Base-by-base conservation (phyloP, 2,888 invertebrate genomes). In the Sycophila texana region DNA sequence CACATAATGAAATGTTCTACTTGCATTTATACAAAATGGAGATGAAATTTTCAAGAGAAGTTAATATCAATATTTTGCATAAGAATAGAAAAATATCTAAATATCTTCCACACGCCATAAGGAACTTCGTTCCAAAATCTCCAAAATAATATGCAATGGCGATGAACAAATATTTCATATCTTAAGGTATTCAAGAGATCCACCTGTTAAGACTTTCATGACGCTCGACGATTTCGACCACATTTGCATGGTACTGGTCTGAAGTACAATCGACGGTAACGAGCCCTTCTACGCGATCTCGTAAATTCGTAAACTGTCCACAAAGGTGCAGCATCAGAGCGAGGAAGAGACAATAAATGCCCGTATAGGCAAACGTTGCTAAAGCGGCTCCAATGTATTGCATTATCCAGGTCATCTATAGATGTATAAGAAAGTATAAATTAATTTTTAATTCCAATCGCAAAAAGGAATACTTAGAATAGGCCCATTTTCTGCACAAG, bases 301-400 rank as follows among this genome's bases (percentile, higher is more conserved):
- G 65, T 49, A 77, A 14, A 77, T 58, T 77, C 5, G 74, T 75
- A 4, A 88, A 72, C 18, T 88, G 88, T 2, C 85, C 87, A 39
- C 87, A 86, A 4, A 87, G 58, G 70, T 88, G 88, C 49, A 87
- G 68, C 5, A 86, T 80, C 16, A 87, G 72, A 16, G 84, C 82
- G 1, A 83, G 83, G 1, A 87, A 67, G 4, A 84, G 83, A 5
- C 84, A 81, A 22, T 88, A 85, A 14, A 85, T 83, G 16, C 83
- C 83, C 1, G 85, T 83, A 63, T 85, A 88, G 4, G 80, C 83
- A 16, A 84, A 81, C 16, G 84, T 83, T 0, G 84, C 77, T 2
- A 85, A 18, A 12, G 77, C 68, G 0, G 86, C 83, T 13, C 77
- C 79, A 0, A 84, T 61, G n/a, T 83, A 85, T 75, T 88, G 88